These are phyloP conservation scores for Drosophila tripunctata DNA, from an alignment of 2,888 invertebrate species.

Conservation along the genomic window DNA sequence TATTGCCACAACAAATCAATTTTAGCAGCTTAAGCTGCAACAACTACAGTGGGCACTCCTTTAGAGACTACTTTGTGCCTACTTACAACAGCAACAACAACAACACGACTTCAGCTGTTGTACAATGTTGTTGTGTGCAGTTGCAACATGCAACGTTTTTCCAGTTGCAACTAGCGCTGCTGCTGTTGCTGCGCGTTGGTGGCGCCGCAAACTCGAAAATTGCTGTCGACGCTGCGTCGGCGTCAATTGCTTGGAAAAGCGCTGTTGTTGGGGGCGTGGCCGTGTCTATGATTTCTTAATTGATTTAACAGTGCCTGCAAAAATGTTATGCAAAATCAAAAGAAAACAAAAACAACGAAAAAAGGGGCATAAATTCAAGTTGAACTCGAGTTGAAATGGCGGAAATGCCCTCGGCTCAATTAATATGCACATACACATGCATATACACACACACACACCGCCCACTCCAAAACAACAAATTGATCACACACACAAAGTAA, in stretches of 20 bases:
- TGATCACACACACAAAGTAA: slow-evolving; percentile 25
- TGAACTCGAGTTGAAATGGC: slow-evolving; percentile 30
- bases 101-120: slow-evolving; percentile 35
- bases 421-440: not conserved
- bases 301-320: slow-evolving; percentile 56
- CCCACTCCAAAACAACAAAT: slow-evolving; percentile 42
- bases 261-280: slow-evolving; percentile 49
- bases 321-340: slow-evolving; percentile 25
- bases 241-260: slow-evolving; percentile 35
- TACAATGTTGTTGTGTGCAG: slow-evolving; percentile 56
- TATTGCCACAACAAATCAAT: slow-evolving; percentile 78
- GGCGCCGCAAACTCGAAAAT: slow-evolving; percentile 75
- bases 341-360: not conserved
- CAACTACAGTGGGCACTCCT: slow-evolving; percentile 46
- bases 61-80: slow-evolving; percentile 45
- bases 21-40: slow-evolving; percentile 42
- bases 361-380: slow-evolving; percentile 15
- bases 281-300: slow-evolving; percentile 71
- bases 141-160: slow-evolving; percentile 30
- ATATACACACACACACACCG: slow-evolving; percentile 37
- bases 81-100: slow-evolving; percentile 33
- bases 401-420: slow-evolving; percentile 55
- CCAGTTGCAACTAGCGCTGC: slow-evolving; percentile 20
- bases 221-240: slow-evolving; percentile 46
- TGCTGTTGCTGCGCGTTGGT: slow-evolving; percentile 63